A percentile compares a stretch with the other conserved stretches of the same genome.
These are phyloP conservation scores for Tachysurus vachellii DNA, from an alignment of 2,113 vertebrate genomes.

Conservation along the genomic window DNA sequence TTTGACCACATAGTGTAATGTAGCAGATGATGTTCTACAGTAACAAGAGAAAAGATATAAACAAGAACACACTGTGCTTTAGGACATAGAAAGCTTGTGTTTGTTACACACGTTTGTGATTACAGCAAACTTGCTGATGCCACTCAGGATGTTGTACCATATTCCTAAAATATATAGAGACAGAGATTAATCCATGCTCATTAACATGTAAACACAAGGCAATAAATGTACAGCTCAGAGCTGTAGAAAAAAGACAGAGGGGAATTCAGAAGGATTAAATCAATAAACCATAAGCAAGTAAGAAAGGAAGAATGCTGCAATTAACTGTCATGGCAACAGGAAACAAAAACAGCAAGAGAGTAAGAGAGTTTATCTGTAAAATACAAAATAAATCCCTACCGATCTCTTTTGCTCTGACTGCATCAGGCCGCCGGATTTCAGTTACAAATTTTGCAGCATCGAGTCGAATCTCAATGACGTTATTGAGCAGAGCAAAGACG, in stretches of 20 bases:
- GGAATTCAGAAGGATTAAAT: neutral
- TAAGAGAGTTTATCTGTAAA: neutral
- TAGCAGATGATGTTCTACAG: neutral
- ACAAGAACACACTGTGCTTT: neutral
- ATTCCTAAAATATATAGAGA: slow-evolving; percentile 77
- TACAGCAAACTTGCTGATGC: slow-evolving; percentile 96
- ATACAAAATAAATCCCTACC: slow-evolving; percentile 69
- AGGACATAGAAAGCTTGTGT: neutral
- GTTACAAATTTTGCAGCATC: slow-evolving; percentile 95
- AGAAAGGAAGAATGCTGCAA: neutral
- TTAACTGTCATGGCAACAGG: neutral
- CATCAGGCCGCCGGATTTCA: slow-evolving; percentile 88
- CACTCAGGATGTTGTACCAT: slow-evolving; percentile 95
- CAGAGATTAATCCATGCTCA: neutral
- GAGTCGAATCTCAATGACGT: slow-evolving; percentile 93
- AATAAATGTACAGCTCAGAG: neutral
- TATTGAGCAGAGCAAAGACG: slow-evolving; percentile 93
- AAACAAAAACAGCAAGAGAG: slow-evolving; percentile 1
- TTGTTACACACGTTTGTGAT: slow-evolving; percentile 94
- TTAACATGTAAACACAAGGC: neutral
- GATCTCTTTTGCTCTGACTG: slow-evolving; percentile 92
- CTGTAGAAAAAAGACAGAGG: neutral
- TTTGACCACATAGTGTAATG: neutral
- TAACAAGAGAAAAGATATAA: neutral
- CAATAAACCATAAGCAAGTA: neutral